Conservation (phyloP, 2,888 invertebrate genomes). For the Tetropium fuscum region DNA sequence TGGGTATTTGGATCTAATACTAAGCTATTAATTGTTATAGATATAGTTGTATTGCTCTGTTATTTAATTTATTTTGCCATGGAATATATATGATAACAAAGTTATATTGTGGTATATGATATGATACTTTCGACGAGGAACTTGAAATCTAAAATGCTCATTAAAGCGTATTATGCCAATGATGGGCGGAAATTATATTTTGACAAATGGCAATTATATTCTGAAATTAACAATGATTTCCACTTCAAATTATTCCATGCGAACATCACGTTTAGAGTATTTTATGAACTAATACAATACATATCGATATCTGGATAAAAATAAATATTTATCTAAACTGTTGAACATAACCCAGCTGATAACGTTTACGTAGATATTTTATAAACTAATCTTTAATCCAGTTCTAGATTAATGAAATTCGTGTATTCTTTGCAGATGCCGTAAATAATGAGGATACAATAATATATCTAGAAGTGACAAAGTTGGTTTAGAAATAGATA, state of each 20-base stretch:
- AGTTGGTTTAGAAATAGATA: not conserved
- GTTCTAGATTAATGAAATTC: slow-evolving; percentile 9
- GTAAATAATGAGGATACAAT: not conserved
- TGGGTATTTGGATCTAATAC: too few species aligned
- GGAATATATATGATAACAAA: too few species aligned
- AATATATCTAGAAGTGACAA: not conserved
- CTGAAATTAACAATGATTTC: slow-evolving; percentile 3
- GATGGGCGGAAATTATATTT: too few species aligned
- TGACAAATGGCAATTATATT: not conserved
- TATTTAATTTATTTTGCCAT: too few species aligned
- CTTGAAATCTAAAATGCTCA: too few species aligned
- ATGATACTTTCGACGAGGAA: too few species aligned
- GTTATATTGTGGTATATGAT: too few species aligned
- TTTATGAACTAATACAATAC: slow-evolving; percentile 9
- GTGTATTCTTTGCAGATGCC: slow-evolving; percentile 14
- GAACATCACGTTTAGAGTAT: not conserved
- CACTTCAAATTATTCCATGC: slow-evolving; percentile 9
- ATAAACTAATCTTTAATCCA: slow-evolving; percentile 27
- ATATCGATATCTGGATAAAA: slow-evolving; percentile 21
- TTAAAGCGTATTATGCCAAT: too few species aligned
- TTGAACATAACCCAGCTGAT: slow-evolving; percentile 13
- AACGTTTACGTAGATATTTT: slow-evolving; percentile 19
- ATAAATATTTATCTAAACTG: slow-evolving; percentile 17
- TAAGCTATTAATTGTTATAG: too few species aligned
- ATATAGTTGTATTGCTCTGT: too few species aligned